Percentiles rank a stretch among this genome's conserved stretches.
phyloP scores from a whole-genome alignment of 2,797 vertebrate species.

The Tamandua tetradactyla region DNA sequence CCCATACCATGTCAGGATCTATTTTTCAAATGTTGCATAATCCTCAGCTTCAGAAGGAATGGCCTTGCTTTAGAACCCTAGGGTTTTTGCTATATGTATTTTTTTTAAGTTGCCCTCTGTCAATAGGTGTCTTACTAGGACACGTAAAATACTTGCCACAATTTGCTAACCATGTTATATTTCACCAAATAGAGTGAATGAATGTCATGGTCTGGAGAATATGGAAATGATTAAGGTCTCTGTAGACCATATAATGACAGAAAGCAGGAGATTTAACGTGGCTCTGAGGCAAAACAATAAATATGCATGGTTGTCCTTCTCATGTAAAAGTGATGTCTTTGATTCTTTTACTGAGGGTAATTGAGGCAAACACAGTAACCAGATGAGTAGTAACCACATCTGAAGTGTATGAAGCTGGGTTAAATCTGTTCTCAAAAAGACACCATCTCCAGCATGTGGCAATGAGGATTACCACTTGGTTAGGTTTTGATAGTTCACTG shows the following conservation, averaged over 20 bases:
- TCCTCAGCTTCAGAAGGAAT: not conserved
- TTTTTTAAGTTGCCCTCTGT: not conserved
- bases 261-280: not conserved
- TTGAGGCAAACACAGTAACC: not conserved
- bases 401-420: not conserved
- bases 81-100: not conserved
- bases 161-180: not conserved
- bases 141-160: not conserved
- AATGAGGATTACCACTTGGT: not conserved
- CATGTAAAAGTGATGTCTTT: not conserved
- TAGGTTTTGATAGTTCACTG: not conserved
- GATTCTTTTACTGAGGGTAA: not conserved
- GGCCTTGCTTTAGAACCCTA: not conserved
- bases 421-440: not conserved
- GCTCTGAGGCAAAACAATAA: not conserved
- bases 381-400: not conserved
- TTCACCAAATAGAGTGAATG: not conserved
- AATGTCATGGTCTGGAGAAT: not conserved
- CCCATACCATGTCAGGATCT: not conserved
- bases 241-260: not conserved
- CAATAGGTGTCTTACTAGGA: not conserved
- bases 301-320: not conserved
- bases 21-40: not conserved
- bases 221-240: not conserved
- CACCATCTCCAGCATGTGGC: not conserved